Base-by-base conservation (phyloP, 2,797 vertebrate genomes). In the Aselliscus stoliczkanus region DNA sequence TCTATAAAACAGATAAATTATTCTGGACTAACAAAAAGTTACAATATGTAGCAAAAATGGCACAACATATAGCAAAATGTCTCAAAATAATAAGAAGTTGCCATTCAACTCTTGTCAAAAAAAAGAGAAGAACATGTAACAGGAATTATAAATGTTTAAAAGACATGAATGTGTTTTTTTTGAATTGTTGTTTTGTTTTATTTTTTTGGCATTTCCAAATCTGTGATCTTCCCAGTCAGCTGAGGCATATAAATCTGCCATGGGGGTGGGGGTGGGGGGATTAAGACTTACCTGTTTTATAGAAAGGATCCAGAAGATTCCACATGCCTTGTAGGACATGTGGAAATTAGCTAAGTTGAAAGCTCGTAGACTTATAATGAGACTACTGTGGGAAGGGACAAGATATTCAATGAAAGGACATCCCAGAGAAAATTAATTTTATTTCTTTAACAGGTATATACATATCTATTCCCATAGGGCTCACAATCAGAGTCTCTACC, bases 1-100 rank as follows among this genome's bases (percentile, higher is more conserved):
- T 23, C 39, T 86, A 80, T 79, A 94, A 93, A 89, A 83, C 27
- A 64, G 37, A 54, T 56, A 62, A 94, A 60, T 81, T 90, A 88
- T 79, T 87, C 37, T 50, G n/a, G 25, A 73, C 42, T 76, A 95
- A 90, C 23, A 92, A 92, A 77, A 52, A 75, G 11, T 64, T 50
- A 50, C 23, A 93, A 76, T 75, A 88, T 31, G 34, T 44, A 94
- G 39, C 42, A 65, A 80, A 92, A 93, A 87, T 44, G 52, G 27
- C 37, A 85, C 54, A 79, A 54, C 4, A 87, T 20, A 3, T 27
- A 96, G 58, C 29, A 94, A 84, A 87, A 67, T 60, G 18, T 80
- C 67, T 93, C 34, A 54, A 92, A 84, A 81, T 67, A 94, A 80
- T 73, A 31, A 85, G 54, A 56, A 85, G n/a, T 60, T 90, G 23